Conservation (phyloP, 1,140 invertebrate species). For the Diachasma alloeum region DNA sequence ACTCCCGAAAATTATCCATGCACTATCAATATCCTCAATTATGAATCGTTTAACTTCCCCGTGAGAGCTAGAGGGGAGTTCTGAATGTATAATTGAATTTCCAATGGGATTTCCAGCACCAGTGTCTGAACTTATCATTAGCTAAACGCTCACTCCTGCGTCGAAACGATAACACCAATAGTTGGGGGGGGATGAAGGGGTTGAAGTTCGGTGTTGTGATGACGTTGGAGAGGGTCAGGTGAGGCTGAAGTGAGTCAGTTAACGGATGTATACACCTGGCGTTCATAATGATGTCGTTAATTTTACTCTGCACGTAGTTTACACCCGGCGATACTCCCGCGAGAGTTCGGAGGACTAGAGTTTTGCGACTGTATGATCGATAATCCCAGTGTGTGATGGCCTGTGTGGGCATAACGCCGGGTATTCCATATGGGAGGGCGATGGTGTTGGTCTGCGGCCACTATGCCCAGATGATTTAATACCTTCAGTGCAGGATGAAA, state of each 20-base stretch:
- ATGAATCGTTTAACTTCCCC: background rate
- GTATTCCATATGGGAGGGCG: background rate
- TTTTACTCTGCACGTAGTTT: slow-evolving; percentile 19
- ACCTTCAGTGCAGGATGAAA: background rate
- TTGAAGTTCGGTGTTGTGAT: background rate
- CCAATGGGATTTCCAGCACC: background rate
- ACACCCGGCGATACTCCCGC: slow-evolving; percentile 1
- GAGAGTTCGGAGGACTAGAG: background rate
- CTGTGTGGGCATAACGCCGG: background rate
- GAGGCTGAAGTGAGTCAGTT: slow-evolving; percentile 12
- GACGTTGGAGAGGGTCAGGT: background rate
- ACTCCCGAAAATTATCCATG: background rate
- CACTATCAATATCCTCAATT: slow-evolving; percentile 4
- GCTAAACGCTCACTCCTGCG: slow-evolving; percentile 10
- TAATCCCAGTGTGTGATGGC: slow-evolving; percentile 10
- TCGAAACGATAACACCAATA: slow-evolving; percentile 5
- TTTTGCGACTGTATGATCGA: slow-evolving; percentile 14
- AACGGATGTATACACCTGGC: background rate
- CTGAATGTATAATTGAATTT: slow-evolving; percentile 15
- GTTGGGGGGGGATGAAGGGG: background rate
- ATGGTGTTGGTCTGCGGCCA: background rate
- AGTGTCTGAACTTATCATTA: slow-evolving; percentile 13
- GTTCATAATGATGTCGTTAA: slow-evolving; percentile 36
- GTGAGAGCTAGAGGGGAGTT: background rate
- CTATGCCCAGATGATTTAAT: slow-evolving; percentile 18